Evolutionary conservation across 2,113 vertebrate species (phyloP).

Genomic region (Isurus oxyrinchus): DNA sequence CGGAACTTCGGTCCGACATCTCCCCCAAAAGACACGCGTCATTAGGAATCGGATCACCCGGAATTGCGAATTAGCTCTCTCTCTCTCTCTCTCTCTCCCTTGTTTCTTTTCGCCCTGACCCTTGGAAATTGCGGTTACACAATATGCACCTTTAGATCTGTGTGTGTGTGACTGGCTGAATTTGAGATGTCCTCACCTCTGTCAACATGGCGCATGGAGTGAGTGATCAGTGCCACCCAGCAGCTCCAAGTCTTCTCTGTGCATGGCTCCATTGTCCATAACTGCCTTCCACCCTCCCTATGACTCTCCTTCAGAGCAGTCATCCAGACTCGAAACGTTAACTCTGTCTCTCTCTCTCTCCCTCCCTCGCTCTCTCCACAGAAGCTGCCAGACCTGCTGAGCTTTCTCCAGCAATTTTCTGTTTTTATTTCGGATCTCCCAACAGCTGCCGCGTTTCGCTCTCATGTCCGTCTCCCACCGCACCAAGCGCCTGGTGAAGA

Average conservation of each 20-base stretch:
- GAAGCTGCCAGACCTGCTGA: too few species aligned
- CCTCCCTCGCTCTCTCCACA: too few species aligned
- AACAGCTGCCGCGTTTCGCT: too few species aligned
- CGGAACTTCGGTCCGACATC: background rate
- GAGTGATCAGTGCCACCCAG: background rate
- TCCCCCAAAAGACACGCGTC: background rate
- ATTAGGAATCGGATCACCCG: background rate
- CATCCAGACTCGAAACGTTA: too few species aligned
- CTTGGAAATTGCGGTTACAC: background rate
- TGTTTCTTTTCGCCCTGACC: background rate
- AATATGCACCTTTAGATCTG: background rate
- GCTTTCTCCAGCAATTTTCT: too few species aligned
- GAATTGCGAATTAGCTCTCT: background rate
- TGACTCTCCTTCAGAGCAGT: too few species aligned
- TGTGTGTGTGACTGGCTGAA: background rate
- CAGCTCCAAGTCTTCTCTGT: background rate
- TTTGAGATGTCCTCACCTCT: background rate
- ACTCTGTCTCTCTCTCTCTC: too few species aligned
- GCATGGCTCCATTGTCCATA: background rate
- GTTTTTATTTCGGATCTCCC: too few species aligned
- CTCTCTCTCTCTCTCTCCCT: background rate
- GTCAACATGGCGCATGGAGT: background rate
- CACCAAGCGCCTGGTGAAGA: too few species aligned
- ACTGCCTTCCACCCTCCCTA: background rate
- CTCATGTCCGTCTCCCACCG: too few species aligned